Evolutionary conservation across 1,140 invertebrate species (phyloP), one percentile per base, ranked within the genome.

Genomic region (Ylistrum balloti): DNA sequence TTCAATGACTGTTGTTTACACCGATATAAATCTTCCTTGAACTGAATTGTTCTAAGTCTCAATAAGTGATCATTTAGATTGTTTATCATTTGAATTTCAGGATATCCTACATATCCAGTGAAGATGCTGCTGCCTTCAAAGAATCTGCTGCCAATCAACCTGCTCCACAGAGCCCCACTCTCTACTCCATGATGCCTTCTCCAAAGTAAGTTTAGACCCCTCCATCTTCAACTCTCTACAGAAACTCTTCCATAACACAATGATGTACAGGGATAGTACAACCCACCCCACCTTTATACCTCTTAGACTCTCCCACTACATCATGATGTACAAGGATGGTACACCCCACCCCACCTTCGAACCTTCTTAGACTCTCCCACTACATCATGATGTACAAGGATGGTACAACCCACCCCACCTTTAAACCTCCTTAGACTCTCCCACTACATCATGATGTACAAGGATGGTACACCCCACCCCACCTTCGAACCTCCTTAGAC

Each of bases 81-180:
- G 2, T 48, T 22, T 17, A 7, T 91, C 33, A 41, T 87, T 90
- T 88, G 89, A 56, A 86, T 96, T 96, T 33, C 94, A 97, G 97
- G 93, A 96, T 97, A 87, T 96, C 96, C 13, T 97, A 97, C 93
- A 97, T 97, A 91, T 96, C 45, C 45, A 95, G 95, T 35, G 94
- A 95, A 87, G 97, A 97, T 95, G 97, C 97, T 89, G 96, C 96
- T 92, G 93, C 95, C 41, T 95, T 96, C 93, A 94, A 94, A 85
- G 96, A 96, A 88, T 91, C 94, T 38, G 90, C 92, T 38, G 92
- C 90, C 20, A 92, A 15, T 0, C 88, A 91, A 45, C 90, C 93
- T 20, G 90, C 89, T 17, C 90, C 92, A 86, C 92, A 56, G 92
- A 95, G 93, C 90, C 94, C 92, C 41, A 92, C 93, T 33, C 94